Evolutionary conservation across 1,140 invertebrate genomes (phyloP).

Genomic region (Thaumatotibia leucotreta): DNA sequence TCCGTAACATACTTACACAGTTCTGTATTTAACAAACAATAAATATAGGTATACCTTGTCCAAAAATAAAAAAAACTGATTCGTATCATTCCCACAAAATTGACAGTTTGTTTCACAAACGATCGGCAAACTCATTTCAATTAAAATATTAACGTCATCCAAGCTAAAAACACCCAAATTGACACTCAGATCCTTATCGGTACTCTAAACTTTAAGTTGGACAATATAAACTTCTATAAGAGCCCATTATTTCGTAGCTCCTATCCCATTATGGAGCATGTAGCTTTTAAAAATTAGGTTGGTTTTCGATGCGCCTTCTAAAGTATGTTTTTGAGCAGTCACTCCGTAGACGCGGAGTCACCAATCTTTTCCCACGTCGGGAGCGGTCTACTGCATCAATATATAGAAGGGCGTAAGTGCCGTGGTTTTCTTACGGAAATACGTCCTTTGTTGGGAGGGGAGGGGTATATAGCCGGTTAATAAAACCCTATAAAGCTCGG

Average conservation of each 20-base stretch:
- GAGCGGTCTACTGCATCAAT: not conserved
- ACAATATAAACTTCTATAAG: not conserved
- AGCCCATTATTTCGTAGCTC: not conserved
- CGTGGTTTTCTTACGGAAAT: not conserved
- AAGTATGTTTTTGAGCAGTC: not conserved
- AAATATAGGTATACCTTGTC: too few relatives aligned
- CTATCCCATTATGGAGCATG: not conserved
- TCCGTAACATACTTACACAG: too few relatives aligned
- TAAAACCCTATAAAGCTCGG: slow-evolving; percentile 59
- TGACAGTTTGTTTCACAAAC: not conserved
- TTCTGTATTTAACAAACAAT: too few relatives aligned
- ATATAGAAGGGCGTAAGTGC: not conserved
- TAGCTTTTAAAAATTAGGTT: not conserved
- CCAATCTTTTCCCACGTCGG: slow-evolving; percentile 7
- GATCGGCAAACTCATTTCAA: not conserved
- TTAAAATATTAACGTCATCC: not conserved
- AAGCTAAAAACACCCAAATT: not conserved
- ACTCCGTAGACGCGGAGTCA: not conserved
- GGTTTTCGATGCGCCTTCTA: not conserved
- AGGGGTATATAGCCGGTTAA: slow-evolving; percentile 29
- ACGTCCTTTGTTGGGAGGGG: not conserved
- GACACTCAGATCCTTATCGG: not conserved
- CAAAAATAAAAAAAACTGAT: not conserved
- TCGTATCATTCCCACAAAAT: not conserved
- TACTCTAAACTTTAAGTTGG: not conserved